phyloP scores from a whole-genome alignment of 2,888 invertebrate species.

The Diplazon laetatorius region DNA sequence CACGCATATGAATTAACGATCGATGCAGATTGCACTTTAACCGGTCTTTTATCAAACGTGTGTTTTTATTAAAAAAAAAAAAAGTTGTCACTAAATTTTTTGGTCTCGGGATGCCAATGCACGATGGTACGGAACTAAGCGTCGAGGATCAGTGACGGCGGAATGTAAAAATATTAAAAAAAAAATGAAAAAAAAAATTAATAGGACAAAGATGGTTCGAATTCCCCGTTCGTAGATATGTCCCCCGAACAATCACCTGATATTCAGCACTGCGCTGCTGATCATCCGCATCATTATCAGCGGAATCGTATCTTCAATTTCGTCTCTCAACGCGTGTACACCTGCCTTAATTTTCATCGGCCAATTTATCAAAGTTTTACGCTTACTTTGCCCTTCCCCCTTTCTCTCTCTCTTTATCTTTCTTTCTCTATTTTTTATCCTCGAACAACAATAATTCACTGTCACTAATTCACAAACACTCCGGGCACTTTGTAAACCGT shows the following conservation, averaged over 20 bases:
- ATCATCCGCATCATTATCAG: conserved; percentile 1
- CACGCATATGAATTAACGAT: not conserved
- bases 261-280: conserved; percentile 36
- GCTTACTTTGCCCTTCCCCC: too few relatives aligned
- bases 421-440: conserved; percentile 25
- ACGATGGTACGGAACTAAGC: conserved; percentile 4
- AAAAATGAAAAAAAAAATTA: conserved; percentile 22
- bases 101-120: not conserved
- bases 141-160: not conserved
- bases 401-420: conserved; percentile 24
- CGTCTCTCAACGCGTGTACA: conserved; percentile 13
- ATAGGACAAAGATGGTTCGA: not conserved
- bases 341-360: conserved; percentile 47
- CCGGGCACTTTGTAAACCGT: conserved; percentile 48
- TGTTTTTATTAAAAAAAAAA: not conserved
- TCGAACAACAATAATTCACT: conserved; percentile 35
- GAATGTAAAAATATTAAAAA: not conserved
- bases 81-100: not conserved
- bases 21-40: not conserved
- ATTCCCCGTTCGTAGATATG: conserved; percentile 31
- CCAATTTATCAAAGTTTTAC: conserved; percentile 35
- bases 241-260: conserved; percentile 69
- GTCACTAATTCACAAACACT: conserved; percentile 44
- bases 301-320: conserved; percentile 19
- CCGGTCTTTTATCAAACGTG: too few relatives aligned